Conservation (phyloP, 1,140 invertebrate genomes). For the Pseudoatta argentina region DNA sequence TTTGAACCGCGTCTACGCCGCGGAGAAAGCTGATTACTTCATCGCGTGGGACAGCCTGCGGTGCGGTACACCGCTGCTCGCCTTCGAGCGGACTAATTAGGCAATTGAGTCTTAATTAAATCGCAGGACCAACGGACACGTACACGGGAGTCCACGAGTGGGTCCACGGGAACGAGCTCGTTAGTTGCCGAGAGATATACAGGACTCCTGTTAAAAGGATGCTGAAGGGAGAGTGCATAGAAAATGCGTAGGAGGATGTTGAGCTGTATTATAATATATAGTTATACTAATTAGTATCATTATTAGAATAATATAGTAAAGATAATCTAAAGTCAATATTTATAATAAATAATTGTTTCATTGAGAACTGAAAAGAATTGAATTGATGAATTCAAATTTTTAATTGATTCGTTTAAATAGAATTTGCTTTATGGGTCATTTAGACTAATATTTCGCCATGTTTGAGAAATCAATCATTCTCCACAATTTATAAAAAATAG, state of each 20-base stretch:
- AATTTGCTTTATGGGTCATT: neutral
- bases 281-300: neutral
- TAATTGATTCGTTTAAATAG: neutral
- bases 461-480: neutral
- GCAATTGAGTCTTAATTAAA: constrained; percentile 83
- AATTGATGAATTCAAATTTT: neutral
- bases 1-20: constrained; percentile 30
- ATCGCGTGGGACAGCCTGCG: constrained; percentile 80
- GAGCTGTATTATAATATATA: neutral
- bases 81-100: constrained; percentile 81
- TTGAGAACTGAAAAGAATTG: neutral
- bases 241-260: neutral
- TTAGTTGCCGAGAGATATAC: neutral
- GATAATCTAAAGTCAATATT: neutral
- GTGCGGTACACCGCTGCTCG: constrained; percentile 52
- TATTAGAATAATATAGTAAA: neutral
- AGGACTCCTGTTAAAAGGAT: neutral
- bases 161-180: constrained; percentile 14
- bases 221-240: neutral
- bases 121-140: constrained; percentile 57
- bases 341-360: neutral
- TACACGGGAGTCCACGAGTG: constrained; percentile 21
- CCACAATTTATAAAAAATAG: neutral
- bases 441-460: neutral
- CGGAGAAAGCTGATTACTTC: constrained; percentile 84